phyloP scores from a whole-genome alignment of 2,888 invertebrate genomes.

The Lepidochitona cinerea region DNA sequence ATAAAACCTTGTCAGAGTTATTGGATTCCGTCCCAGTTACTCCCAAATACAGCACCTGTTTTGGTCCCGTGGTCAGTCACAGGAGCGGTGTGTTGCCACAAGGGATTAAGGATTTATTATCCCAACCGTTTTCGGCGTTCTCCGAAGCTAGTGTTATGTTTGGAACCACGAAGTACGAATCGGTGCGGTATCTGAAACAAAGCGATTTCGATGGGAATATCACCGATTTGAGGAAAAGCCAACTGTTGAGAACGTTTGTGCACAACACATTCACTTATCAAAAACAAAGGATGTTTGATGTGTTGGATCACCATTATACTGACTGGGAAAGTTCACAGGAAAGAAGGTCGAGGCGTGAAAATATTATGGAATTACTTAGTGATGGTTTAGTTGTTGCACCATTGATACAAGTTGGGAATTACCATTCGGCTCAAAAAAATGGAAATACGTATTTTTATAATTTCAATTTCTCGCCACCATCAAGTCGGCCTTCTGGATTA shows the following conservation, averaged over 20 bases:
- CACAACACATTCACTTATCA: slow-evolving; percentile 95
- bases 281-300: slow-evolving; percentile 92
- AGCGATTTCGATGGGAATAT: slow-evolving; percentile 89
- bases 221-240: slow-evolving; percentile 89
- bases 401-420: slow-evolving; percentile 88
- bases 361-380: slow-evolving; percentile 87
- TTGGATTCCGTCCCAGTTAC: slow-evolving; percentile 52
- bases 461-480: slow-evolving; percentile 85
- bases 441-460: slow-evolving; percentile 71
- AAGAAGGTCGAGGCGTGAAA: slow-evolving; percentile 87
- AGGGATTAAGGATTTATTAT: slow-evolving; percentile 33
- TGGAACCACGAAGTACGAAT: slow-evolving; percentile 72
- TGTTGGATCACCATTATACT: slow-evolving; percentile 95
- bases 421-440: slow-evolving; percentile 80
- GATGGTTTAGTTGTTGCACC: slow-evolving; percentile 90
- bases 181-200: slow-evolving; percentile 92
- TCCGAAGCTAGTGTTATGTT: slow-evolving; percentile 25
- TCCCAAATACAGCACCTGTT: slow-evolving; percentile 64
- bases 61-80: slow-evolving; percentile 55
- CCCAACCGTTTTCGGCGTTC: background rate
- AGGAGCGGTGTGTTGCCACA: slow-evolving; percentile 41
- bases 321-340: slow-evolving; percentile 83
- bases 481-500: slow-evolving; percentile 55
- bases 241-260: slow-evolving; percentile 87
- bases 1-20: slow-evolving; percentile 82